A percentile compares a stretch with the other conserved stretches of the same genome.
These are phyloP conservation scores for Anabacerthia variegaticeps DNA, from an alignment of 2,797 vertebrate species.

Conservation along the genomic window DNA sequence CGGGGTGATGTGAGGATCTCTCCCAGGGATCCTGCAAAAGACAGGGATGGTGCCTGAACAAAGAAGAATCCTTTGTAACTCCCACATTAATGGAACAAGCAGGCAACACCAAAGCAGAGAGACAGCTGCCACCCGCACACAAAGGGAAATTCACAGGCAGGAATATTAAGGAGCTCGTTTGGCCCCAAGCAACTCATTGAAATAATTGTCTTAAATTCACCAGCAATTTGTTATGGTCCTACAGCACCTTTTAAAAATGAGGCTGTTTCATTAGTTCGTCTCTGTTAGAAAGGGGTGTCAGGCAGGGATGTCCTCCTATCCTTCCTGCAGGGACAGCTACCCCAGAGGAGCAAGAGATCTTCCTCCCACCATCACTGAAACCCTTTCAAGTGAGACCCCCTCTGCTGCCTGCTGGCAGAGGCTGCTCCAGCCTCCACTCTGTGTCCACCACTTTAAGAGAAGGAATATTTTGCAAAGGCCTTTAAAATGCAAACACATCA, in stretches of 20 bases:
- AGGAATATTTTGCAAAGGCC: neutral
- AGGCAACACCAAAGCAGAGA: slow-evolving; percentile 23
- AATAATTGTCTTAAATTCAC: slow-evolving; percentile 55
- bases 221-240: slow-evolving; percentile 39
- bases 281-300: neutral
- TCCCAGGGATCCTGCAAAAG: neutral
- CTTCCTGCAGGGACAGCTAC: neutral
- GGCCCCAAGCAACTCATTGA: slow-evolving; percentile 49
- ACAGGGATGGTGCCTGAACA: neutral
- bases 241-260: slow-evolving; percentile 6
- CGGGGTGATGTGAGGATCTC: neutral
- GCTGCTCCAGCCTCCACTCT: neutral
- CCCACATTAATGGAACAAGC: neutral
- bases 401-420: neutral
- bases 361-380: neutral
- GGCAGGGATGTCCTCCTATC: neutral
- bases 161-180: slow-evolving; percentile 35
- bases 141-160: slow-evolving; percentile 44
- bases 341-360: neutral
- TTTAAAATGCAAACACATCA: slow-evolving; percentile 44
- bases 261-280: slow-evolving; percentile 4
- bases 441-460: neutral
- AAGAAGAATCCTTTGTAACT: slow-evolving; percentile 6
- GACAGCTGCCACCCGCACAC: slow-evolving; percentile 35
- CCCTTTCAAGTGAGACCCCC: neutral